Percentiles rank a stretch among this genome's conserved stretches.
Conservation (phyloP, 92 coral and sea anemone species). For the Diadumene lineata region DNA sequence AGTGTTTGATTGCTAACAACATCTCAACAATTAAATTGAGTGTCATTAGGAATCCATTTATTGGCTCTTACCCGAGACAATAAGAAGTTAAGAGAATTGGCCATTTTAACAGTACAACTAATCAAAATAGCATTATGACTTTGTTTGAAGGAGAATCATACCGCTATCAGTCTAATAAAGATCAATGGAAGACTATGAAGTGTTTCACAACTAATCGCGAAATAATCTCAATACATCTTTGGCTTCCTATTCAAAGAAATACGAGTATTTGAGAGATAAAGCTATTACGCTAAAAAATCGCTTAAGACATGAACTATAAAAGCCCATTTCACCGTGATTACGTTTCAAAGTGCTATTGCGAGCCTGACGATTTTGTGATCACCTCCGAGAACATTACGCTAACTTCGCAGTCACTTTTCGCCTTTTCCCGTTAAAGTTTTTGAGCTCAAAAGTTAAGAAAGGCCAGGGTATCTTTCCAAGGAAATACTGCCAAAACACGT, state of each 20-base stretch:
- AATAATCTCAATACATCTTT: conserved; percentile 26
- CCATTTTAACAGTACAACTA: conserved; percentile 19
- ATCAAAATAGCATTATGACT: conserved; percentile 18
- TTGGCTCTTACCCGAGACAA: conserved; percentile 25
- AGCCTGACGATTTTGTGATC: too few relatives aligned
- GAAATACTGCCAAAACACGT: too few relatives aligned
- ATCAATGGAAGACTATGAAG: conserved; percentile 20
- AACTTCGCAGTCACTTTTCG: too few relatives aligned
- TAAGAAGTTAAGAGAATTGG: not conserved
- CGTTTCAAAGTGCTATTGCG: too few relatives aligned
- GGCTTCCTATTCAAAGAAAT: conserved; percentile 36
- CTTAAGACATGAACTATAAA: not conserved
- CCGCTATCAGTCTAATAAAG: conserved; percentile 39
- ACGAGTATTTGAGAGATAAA: conserved; percentile 34
- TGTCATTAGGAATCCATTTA: conserved; percentile 34
- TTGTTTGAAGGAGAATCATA: conserved; percentile 12
- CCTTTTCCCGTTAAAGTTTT: too few relatives aligned
- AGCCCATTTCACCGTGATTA: conserved; percentile 4
- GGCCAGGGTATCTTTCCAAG: too few relatives aligned
- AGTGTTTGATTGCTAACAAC: not conserved
- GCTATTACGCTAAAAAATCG: conserved; percentile 15
- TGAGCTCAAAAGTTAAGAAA: too few relatives aligned
- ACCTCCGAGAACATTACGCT: too few relatives aligned
- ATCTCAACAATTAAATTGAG: conserved; percentile 29
- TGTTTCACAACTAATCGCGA: conserved; percentile 16